Conservation (phyloP, 2,113 vertebrate genomes). For the Lontra canadensis region DNA sequence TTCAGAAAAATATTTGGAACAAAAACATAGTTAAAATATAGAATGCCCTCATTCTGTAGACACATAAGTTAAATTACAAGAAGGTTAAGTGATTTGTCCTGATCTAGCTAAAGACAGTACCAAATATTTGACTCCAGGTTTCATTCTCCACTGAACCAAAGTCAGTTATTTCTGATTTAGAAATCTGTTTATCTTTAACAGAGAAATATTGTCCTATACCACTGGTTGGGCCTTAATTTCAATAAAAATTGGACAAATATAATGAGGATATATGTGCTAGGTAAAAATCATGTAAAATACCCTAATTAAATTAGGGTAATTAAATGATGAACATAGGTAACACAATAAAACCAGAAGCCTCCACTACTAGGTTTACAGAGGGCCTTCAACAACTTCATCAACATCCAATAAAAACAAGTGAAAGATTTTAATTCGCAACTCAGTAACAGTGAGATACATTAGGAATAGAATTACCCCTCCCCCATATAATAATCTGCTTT, state of each 20-base stretch:
- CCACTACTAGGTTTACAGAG: not conserved
- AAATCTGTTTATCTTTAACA: slow-evolving; percentile 5
- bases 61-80: not conserved
- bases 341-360: not conserved
- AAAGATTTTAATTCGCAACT: slow-evolving; percentile 52
- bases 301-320: not conserved
- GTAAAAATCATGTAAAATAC: not conserved
- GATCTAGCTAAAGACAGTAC: not conserved
- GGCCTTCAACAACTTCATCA: slow-evolving; percentile 49
- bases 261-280: not conserved
- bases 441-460: slow-evolving; percentile 35
- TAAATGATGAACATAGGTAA: not conserved
- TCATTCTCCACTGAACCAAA: not conserved
- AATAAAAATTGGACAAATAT: not conserved
- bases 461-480: slow-evolving; percentile 54
- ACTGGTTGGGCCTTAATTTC: not conserved
- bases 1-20: slow-evolving; percentile 1
- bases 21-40: not conserved
- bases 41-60: not conserved
- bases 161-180: not conserved
- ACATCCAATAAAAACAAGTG: slow-evolving; percentile 28
- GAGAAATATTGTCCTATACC: not conserved
- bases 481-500: slow-evolving; percentile 73
- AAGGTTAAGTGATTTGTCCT: not conserved
- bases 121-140: not conserved